Conservation (phyloP, 2,888 invertebrate genomes). For the Parascotia fuliginaria region DNA sequence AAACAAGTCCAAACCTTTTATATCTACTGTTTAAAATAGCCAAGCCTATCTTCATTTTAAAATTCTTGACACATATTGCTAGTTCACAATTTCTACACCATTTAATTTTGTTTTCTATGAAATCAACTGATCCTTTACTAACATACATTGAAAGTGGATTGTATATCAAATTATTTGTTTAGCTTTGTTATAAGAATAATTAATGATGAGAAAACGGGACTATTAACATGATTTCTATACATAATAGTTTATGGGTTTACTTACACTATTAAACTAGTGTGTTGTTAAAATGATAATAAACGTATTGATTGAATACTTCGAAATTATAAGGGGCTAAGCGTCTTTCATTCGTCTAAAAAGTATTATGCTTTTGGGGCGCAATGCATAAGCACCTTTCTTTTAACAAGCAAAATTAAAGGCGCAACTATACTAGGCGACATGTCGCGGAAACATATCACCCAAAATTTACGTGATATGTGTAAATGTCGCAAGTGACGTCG, state of each 20-base stretch:
- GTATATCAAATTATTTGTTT: background rate
- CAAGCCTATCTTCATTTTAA: too few relatives aligned
- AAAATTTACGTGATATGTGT: too few relatives aligned
- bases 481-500: too few relatives aligned
- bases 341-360: background rate
- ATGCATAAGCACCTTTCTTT: too few relatives aligned
- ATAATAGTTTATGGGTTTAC: background rate
- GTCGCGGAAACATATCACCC: too few relatives aligned
- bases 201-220: background rate
- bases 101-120: background rate
- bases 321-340: background rate
- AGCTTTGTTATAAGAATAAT: background rate
- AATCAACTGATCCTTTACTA: background rate
- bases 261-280: background rate
- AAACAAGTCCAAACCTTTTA: too few relatives aligned
- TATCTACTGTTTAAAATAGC: too few relatives aligned
- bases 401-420: too few relatives aligned
- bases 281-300: background rate
- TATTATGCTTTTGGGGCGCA: too few relatives aligned
- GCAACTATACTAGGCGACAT: too few relatives aligned
- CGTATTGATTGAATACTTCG: background rate
- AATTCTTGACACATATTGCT: too few relatives aligned
- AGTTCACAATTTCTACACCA: background rate
- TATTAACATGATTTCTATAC: background rate
- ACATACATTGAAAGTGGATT: conserved; percentile 4